A percentile compares a stretch with the other conserved stretches of the same genome.
These are phyloP conservation scores for Beroe ovata DNA, from an alignment of 37 sponge, comb jelly and placozoan species.

Conservation along the genomic window DNA sequence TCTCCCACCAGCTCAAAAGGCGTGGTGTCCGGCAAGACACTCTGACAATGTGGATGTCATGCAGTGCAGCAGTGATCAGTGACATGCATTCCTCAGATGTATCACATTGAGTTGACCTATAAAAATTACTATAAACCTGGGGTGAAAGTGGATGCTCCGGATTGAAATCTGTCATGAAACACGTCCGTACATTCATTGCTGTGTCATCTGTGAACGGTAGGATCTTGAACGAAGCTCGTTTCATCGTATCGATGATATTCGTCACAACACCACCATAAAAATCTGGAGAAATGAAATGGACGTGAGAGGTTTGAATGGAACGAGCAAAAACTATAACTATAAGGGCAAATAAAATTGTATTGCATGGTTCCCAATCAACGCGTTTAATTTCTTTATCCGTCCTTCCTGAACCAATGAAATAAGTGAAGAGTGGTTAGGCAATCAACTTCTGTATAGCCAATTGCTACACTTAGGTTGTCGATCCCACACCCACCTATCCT, in stretches of 20 bases:
- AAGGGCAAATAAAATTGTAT: too few relatives aligned
- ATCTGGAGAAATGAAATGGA: too few relatives aligned
- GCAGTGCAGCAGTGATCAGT: too few relatives aligned
- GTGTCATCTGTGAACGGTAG: constrained; percentile 75
- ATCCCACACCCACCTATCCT: constrained; percentile 76
- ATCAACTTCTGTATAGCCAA: too few relatives aligned
- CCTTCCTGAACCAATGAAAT: not conserved
- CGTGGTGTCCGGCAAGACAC: constrained; percentile 72
- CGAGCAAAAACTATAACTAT: too few relatives aligned
- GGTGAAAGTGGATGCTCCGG: not conserved
- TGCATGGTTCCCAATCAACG: too few relatives aligned
- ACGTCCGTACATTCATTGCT: constrained; percentile 56
- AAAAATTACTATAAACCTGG: too few relatives aligned
- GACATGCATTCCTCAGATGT: too few relatives aligned
- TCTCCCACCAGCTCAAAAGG: not conserved
- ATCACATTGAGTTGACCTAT: too few relatives aligned
- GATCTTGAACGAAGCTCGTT: constrained; percentile 74
- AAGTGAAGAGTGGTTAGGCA: not conserved
- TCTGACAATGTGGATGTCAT: constrained; percentile 71
- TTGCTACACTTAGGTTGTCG: too few relatives aligned
- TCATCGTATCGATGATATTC: not conserved
- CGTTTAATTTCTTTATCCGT: not conserved
- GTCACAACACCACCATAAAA: not conserved
- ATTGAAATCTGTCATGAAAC: not conserved
- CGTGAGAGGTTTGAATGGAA: too few relatives aligned